A percentile compares a stretch with the other conserved stretches of the same genome.
These are phyloP conservation scores for Philopedon plagiatum DNA, from an alignment of 2,888 invertebrate genomes.

Conservation along the genomic window DNA sequence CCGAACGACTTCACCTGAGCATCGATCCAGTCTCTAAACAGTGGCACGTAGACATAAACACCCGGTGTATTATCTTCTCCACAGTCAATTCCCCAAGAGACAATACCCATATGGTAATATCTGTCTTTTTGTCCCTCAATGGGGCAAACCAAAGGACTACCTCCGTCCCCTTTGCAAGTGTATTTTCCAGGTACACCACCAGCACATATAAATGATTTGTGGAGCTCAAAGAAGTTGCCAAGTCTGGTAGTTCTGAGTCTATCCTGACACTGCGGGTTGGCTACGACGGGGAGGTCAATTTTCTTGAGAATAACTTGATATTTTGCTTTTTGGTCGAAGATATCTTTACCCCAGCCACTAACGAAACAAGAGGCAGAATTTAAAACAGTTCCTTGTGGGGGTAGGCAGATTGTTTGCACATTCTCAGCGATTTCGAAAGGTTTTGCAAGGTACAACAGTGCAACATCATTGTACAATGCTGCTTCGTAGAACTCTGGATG, in stretches of 20 bases:
- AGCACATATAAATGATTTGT: constrained; percentile 83
- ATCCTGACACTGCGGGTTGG: constrained; percentile 73
- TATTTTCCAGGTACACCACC: constrained; percentile 76
- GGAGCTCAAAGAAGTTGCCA: constrained; percentile 76
- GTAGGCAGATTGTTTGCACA: constrained; percentile 62
- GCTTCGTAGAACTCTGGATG: constrained; percentile 61
- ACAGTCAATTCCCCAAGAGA: constrained; percentile 89
- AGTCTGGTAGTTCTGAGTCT: constrained; percentile 76
- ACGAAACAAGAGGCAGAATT: constrained; percentile 57
- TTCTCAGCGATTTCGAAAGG: constrained; percentile 59
- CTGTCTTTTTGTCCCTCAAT: constrained; percentile 70
- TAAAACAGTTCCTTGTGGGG: constrained; percentile 55
- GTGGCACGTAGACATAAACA: constrained; percentile 80
- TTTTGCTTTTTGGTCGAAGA: constrained; percentile 69
- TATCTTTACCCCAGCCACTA: constrained; percentile 64
- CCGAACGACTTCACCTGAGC: constrained; percentile 45
- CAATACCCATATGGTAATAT: constrained; percentile 80
- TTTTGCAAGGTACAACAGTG: constrained; percentile 59
- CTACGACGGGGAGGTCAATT: constrained; percentile 78
- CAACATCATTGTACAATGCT: constrained; percentile 63
- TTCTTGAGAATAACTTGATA: constrained; percentile 81
- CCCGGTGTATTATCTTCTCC: constrained; percentile 79
- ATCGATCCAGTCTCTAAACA: constrained; percentile 64
- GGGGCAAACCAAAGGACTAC: constrained; percentile 78
- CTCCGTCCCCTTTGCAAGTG: constrained; percentile 75